phyloP scores from a whole-genome alignment of 1,140 invertebrate species.

The Euwallacea fornicatus region DNA sequence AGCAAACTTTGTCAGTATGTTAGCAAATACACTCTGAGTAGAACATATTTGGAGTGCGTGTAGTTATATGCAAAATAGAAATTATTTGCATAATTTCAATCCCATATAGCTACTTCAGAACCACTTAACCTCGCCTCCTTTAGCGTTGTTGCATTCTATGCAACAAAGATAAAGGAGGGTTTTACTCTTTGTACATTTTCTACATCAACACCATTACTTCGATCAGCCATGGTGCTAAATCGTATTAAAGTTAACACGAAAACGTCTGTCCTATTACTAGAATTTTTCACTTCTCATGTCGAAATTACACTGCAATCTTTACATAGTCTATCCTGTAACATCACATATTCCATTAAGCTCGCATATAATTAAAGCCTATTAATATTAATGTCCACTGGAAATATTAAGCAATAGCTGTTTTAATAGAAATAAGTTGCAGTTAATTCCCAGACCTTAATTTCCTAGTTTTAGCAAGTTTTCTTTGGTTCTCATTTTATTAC shows the following conservation, averaged over 20 bases:
- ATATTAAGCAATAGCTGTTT: conserved; percentile 1
- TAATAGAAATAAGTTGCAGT: conserved; percentile 5
- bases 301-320: not conserved
- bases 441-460: conserved; percentile 1
- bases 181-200: no score
- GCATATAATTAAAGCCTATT: not conserved
- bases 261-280: no score
- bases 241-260: no score
- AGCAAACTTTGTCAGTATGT: conserved; percentile 1
- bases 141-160: not conserved
- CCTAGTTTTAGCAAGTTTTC: not conserved
- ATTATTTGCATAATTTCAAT: conserved; percentile 25
- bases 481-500: not conserved
- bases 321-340: not conserved
- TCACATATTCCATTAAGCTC: not conserved
- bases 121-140: conserved; percentile 10
- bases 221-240: no score
- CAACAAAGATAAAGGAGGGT: no score
- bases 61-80: conserved; percentile 19
- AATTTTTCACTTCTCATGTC: no score
- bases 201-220: no score
- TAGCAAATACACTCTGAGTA: conserved; percentile 2
- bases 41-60: conserved; percentile 19
- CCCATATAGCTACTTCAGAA: conserved; percentile 1
- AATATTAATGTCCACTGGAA: conserved; percentile 2